These are phyloP conservation scores for Lordiphosa fenestrarum DNA, from an alignment of 2,888 invertebrate species.

Conservation along the genomic window DNA sequence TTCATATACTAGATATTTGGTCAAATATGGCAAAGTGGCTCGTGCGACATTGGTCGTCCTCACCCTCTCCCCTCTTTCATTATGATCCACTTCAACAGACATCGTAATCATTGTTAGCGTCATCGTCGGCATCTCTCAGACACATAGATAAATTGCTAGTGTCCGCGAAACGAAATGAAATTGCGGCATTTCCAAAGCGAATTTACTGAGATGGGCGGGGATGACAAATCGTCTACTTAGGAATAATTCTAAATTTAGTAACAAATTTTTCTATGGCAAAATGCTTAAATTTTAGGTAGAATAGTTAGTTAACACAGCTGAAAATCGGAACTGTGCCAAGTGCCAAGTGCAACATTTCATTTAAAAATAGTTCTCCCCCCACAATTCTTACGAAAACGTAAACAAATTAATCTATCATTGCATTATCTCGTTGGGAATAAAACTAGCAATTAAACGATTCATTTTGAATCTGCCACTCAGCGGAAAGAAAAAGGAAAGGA, in stretches of 20 bases:
- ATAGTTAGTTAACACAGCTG: no score
- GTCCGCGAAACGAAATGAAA: constrained; percentile 44
- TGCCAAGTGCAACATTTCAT: constrained; percentile 58
- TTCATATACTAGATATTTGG: constrained; percentile 24
- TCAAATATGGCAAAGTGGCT: constrained; percentile 45
- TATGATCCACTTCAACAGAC: constrained; percentile 2
- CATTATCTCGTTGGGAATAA: constrained; percentile 41
- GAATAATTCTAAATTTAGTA: constrained; percentile 32
- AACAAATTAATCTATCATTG: constrained; percentile 62
- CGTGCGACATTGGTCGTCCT: constrained; percentile 39
- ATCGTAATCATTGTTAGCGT: constrained; percentile 27
- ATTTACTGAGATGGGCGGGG: constrained; percentile 12
- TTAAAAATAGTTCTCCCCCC: constrained; percentile 17
- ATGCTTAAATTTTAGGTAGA: no score
- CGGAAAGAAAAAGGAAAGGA: constrained; percentile 2
- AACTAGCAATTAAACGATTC: constrained; percentile 62
- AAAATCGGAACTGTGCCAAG: constrained; percentile 51
- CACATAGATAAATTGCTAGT: constrained; percentile 56
- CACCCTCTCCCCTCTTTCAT: constrained; percentile 9
- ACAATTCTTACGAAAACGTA: constrained; percentile 31
- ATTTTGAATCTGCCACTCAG: constrained; percentile 53
- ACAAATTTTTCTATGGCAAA: background rate
- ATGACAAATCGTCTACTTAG: constrained; percentile 61
- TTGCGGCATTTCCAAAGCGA: constrained; percentile 62
- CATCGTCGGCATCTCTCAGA: constrained; percentile 23